Evolutionary conservation across 2,113 vertebrate species (phyloP).

Genomic region (Malaclemys terrapin): DNA sequence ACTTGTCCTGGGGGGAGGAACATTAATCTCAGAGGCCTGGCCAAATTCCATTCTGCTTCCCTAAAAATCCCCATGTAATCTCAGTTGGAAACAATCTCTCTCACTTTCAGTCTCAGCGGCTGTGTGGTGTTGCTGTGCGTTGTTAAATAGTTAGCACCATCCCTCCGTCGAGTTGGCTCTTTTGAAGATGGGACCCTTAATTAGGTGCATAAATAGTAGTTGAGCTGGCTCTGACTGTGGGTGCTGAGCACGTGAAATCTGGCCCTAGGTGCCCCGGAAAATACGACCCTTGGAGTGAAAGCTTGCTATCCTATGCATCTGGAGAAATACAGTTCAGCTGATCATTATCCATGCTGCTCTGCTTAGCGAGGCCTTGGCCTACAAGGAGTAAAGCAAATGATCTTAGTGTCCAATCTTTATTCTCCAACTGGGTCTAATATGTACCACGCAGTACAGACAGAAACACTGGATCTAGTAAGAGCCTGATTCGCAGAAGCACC

Average conservation of each 20-base stretch:
- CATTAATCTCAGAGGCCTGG: not conserved
- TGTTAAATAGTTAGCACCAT: not conserved
- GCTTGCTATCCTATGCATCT: not conserved
- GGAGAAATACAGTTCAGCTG: not conserved
- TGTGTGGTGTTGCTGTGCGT: not conserved
- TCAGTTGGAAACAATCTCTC: not conserved
- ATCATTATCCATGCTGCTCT: not conserved
- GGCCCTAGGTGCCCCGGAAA: not conserved
- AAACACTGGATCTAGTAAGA: not conserved
- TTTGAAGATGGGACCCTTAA: not conserved
- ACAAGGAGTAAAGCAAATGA: not conserved
- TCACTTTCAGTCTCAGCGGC: not conserved
- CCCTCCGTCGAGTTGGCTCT: not conserved
- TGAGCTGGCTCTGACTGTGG: not conserved
- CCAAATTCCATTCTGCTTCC: not conserved
- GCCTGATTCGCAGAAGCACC: fast-evolving
- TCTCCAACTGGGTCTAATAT: not conserved
- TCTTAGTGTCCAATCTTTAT: not conserved
- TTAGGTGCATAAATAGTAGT: not conserved
- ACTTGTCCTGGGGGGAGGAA: not conserved
- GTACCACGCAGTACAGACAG: fast-evolving
- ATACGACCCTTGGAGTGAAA: not conserved
- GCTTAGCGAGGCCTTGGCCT: not conserved
- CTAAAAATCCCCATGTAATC: not conserved
- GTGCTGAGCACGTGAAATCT: not conserved